These are phyloP conservation scores for Parasteatoda lunata DNA, from an alignment of 2,888 invertebrate species.

Conservation along the genomic window DNA sequence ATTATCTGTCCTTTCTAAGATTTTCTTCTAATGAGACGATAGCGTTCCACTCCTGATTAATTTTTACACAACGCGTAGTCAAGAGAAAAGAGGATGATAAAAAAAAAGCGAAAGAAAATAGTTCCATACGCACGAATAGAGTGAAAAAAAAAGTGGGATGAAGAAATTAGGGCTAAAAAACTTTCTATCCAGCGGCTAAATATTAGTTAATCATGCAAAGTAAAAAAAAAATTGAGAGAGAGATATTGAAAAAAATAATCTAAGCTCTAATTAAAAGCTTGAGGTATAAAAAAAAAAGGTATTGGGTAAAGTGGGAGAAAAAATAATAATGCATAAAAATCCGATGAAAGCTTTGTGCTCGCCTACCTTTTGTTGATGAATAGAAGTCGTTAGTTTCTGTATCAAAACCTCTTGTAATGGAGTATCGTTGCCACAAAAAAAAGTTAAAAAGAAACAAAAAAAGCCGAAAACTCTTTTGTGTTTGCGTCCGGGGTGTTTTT, in stretches of 20 bases:
- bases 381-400: conserved; percentile 60
- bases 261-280: conserved; percentile 67
- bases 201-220: conserved; percentile 65
- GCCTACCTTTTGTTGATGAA: conserved; percentile 64
- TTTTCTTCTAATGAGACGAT: conserved; percentile 65
- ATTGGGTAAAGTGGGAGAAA: conserved; percentile 28
- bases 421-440: conserved; percentile 27
- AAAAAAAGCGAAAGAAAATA: conserved; percentile 25
- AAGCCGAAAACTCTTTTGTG: conserved; percentile 48
- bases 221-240: conserved; percentile 40
- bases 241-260: conserved; percentile 42
- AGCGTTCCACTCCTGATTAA: conserved; percentile 53
- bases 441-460: conserved; percentile 24
- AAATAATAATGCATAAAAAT: conserved; percentile 63
- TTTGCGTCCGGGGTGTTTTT: conserved; percentile 48
- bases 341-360: conserved; percentile 59
- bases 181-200: conserved; percentile 54
- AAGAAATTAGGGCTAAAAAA: conserved; percentile 43
- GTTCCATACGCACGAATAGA: conserved; percentile 57
- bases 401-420: conserved; percentile 62
- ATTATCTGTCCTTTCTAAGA: conserved; percentile 64
- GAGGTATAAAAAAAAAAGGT: conserved; percentile 55
- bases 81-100: background rate
- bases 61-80: conserved; percentile 50
- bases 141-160: conserved; percentile 48